phyloP scores from a whole-genome alignment of 1,140 invertebrate species.

The Odontomachus brunneus region DNA sequence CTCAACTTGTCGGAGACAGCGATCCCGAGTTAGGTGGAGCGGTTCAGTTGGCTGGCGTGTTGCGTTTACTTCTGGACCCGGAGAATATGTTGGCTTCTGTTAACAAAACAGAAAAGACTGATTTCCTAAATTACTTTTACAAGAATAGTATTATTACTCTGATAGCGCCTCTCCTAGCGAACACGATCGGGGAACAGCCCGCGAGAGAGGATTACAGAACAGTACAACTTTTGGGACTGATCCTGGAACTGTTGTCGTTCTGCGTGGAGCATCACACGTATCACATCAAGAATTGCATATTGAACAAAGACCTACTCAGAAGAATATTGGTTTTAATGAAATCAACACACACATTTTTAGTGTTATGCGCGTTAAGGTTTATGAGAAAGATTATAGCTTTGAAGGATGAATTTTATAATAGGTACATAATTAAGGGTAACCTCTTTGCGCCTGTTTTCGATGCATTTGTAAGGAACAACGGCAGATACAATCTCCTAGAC shows the following conservation, averaged over 20 bases:
- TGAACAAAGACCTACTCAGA: conserved; percentile 98
- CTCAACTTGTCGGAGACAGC: conserved; percentile 96
- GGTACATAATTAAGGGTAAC: conserved; percentile 98
- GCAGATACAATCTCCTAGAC: conserved; percentile 98
- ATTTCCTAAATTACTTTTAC: conserved; percentile 99
- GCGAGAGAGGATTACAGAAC: conserved; percentile 97
- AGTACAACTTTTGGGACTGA: conserved; percentile 96
- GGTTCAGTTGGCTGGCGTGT: conserved; percentile 97
- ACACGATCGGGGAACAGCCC: conserved; percentile 95
- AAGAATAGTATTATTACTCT: conserved; percentile 98
- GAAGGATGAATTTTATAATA: conserved; percentile 99
- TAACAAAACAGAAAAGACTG: conserved; percentile 98
- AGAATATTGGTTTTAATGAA: conserved; percentile 98
- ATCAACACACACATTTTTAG: conserved; percentile 98
- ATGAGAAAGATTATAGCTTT: conserved; percentile 98
- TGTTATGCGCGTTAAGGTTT: conserved; percentile 97
- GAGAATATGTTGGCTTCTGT: conserved; percentile 98
- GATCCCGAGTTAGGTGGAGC: conserved; percentile 97
- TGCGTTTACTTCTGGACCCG: conserved; percentile 97
- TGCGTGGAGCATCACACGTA: conserved; percentile 99
- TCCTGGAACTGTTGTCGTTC: conserved; percentile 98
- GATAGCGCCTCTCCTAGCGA: conserved; percentile 95
- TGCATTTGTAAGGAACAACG: conserved; percentile 98
- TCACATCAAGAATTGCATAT: conserved; percentile 99
- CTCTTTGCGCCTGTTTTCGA: conserved; percentile 98